These are phyloP conservation scores for Polyommatus iphigenia DNA, from an alignment of 2,888 invertebrate species.

Conservation along the genomic window DNA sequence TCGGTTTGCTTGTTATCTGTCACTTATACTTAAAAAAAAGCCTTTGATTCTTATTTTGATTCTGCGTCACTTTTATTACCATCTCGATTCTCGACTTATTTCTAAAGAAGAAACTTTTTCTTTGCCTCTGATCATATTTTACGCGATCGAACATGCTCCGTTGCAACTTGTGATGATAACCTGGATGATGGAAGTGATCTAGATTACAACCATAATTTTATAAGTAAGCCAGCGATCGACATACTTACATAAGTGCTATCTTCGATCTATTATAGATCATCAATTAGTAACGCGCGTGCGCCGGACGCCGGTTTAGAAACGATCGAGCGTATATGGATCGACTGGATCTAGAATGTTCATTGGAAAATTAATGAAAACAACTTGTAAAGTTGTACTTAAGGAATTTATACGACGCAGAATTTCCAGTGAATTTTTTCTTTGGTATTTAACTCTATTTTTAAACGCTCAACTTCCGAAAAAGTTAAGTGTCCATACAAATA, in stretches of 20 bases:
- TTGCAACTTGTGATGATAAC: not conserved
- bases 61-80: no score
- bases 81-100: no score
- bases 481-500: no score
- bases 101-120: no score
- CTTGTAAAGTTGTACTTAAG: not conserved
- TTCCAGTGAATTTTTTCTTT: not conserved
- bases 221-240: conserved; percentile 18
- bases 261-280: conserved; percentile 55
- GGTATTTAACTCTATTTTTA: not conserved
- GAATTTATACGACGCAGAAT: not conserved
- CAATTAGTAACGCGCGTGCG: conserved; percentile 57
- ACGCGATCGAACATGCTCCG: not conserved
- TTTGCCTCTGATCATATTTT: no score
- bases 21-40: no score
- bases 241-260: conserved; percentile 44
- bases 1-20: no score
- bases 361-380: not conserved
- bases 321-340: not conserved
- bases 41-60: no score
- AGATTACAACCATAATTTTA: not conserved
- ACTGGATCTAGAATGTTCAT: conserved; percentile 15
- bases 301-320: conserved; percentile 38
- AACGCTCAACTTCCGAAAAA: no score
- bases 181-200: not conserved